These are phyloP conservation scores for Papilio elwesi DNA, from an alignment of 2,888 invertebrate species.

Conservation along the genomic window DNA sequence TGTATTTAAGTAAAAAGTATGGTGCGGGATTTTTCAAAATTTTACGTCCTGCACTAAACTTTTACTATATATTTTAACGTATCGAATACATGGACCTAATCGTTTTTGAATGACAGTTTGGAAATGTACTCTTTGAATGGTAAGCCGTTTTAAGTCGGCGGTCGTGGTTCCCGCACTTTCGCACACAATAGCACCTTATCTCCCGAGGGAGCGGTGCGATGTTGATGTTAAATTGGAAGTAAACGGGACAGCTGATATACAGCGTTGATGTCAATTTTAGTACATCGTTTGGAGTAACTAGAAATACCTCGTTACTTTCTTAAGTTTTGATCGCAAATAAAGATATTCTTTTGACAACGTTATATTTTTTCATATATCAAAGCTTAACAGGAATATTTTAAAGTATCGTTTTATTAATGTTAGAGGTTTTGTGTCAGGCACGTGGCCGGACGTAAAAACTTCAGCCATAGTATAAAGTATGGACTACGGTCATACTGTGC, in stretches of 20 bases:
- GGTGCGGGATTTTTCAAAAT: background rate
- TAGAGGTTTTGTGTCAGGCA: no score
- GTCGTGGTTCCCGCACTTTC: background rate
- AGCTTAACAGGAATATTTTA: no score
- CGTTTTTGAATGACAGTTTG: slow-evolving; percentile 15
- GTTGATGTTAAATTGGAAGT: background rate
- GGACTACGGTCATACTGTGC: no score
- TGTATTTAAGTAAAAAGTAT: background rate
- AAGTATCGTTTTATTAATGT: no score
- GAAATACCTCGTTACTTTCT: no score
- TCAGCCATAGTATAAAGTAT: no score
- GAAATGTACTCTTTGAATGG: background rate
- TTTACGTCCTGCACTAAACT: background rate
- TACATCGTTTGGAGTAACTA: background rate
- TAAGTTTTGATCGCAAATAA: no score
- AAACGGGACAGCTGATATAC: background rate
- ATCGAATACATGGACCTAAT: background rate
- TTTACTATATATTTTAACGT: slow-evolving; percentile 1
- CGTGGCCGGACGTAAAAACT: no score
- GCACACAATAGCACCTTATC: slow-evolving; percentile 7
- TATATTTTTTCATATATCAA: no score
- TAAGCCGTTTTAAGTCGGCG: background rate
- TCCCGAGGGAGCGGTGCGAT: background rate
- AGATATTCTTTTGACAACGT: no score
- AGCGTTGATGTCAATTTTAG: background rate